These are phyloP conservation scores for Seira ritae DNA, from an alignment of 2,888 invertebrate species.

Conservation along the genomic window DNA sequence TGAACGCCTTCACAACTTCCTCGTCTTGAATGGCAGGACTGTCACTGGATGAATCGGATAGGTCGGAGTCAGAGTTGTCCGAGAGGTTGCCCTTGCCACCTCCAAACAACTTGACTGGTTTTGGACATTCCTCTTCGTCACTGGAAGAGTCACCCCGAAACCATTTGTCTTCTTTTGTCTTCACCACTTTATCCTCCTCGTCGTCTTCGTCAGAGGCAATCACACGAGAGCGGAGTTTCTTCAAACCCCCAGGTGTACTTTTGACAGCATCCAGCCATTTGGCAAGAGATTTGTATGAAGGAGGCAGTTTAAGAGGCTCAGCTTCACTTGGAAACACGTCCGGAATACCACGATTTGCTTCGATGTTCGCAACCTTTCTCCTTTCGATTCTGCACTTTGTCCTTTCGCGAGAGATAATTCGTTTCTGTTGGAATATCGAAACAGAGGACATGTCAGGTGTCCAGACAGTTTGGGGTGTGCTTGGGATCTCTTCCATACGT, in stretches of 20 bases:
- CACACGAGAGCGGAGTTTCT: neutral
- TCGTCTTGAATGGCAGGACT: neutral
- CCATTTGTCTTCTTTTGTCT: neutral
- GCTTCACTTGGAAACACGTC: conserved; percentile 55
- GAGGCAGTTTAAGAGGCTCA: conserved; percentile 62
- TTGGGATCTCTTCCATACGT: neutral
- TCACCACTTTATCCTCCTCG: neutral
- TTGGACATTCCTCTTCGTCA: conserved; percentile 49
- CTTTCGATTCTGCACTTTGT: conserved; percentile 38
- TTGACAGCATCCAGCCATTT: conserved; percentile 45
- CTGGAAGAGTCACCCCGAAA: conserved; percentile 33
- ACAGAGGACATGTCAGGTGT: conserved; percentile 22
- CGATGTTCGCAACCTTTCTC: conserved; percentile 30
- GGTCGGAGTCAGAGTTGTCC: conserved; percentile 43
- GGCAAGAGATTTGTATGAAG: conserved; percentile 47
- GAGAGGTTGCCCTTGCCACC: conserved; percentile 57
- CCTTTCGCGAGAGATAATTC: conserved; percentile 40
- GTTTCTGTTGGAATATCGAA: conserved; percentile 39
- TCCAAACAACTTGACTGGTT: conserved; percentile 47
- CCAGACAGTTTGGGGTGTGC: neutral
- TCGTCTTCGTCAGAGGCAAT: neutral
- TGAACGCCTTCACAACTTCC: conserved; percentile 26
- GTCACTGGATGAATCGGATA: neutral
- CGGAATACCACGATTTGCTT: conserved; percentile 46
- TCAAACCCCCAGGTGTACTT: neutral